Percentiles rank a stretch among this genome's conserved stretches.
Conservation (phyloP, 1,140 invertebrate species). For the Atta colombica region DNA sequence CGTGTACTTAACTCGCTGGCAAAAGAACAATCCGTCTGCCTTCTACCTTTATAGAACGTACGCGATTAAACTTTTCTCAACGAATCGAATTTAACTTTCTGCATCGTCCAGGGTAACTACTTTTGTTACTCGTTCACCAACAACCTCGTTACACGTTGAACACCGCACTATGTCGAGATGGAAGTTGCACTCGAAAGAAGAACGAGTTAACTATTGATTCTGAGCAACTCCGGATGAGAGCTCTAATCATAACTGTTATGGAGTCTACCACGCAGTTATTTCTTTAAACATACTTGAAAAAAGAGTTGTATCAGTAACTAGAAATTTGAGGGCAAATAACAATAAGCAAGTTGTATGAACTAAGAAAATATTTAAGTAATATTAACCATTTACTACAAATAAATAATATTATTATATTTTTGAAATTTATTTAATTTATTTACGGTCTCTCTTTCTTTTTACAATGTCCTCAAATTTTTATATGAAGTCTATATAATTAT, state of each 20-base stretch:
- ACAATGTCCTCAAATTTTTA: too few species aligned
- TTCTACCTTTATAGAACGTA: constrained; percentile 76
- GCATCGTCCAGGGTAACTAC: constrained; percentile 80
- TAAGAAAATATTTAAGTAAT: too few species aligned
- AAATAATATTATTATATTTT: too few species aligned
- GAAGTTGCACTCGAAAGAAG: constrained; percentile 69
- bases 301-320: too few species aligned
- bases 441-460: too few species aligned
- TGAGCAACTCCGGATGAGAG: constrained; percentile 29
- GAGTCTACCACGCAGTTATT: constrained; percentile 33
- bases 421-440: too few species aligned
- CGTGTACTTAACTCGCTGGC: constrained; percentile 70
- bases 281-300: constrained; percentile 20
- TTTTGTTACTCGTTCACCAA: constrained; percentile 79
- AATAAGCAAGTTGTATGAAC: too few species aligned
- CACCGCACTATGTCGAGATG: constrained; percentile 61
- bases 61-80: constrained; percentile 83
- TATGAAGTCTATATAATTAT: too few species aligned
- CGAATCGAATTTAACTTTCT: constrained; percentile 85
- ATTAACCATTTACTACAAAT: too few species aligned
- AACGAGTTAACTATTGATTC: constrained; percentile 73
- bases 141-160: constrained; percentile 79
- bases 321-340: too few species aligned
- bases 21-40: constrained; percentile 76
- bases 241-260: constrained; percentile 55